These are phyloP conservation scores for Metridium senile DNA, from an alignment of 92 coral and sea anemone genomes.

Conservation along the genomic window DNA sequence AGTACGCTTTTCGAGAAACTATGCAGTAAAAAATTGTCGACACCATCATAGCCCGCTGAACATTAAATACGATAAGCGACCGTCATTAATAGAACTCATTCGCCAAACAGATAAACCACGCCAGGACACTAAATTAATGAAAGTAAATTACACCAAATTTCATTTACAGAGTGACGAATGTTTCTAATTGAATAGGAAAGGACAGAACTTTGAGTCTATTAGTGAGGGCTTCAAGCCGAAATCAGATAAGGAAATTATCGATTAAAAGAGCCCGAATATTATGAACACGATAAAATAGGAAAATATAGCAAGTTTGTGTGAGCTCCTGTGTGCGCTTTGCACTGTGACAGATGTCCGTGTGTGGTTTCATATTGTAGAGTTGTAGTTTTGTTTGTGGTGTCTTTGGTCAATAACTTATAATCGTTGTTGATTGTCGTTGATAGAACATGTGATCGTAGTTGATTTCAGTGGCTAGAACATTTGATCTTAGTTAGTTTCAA, in stretches of 20 bases:
- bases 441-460: background rate
- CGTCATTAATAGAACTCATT: background rate
- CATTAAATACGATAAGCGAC: too few species aligned
- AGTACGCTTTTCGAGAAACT: too few species aligned
- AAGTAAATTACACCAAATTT: background rate
- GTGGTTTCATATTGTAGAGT: too few species aligned
- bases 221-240: background rate
- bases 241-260: background rate
- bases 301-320: background rate
- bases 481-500: background rate
- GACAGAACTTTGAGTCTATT: background rate
- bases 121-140: background rate
- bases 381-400: too few species aligned
- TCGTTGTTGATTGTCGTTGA: too few species aligned
- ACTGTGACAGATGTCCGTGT: background rate
- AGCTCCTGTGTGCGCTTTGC: background rate
- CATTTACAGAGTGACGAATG: background rate
- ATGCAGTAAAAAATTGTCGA: too few species aligned
- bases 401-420: too few species aligned
- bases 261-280: background rate
- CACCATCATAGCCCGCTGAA: too few species aligned
- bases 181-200: background rate
- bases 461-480: background rate
- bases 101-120: background rate
- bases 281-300: background rate